Evolutionary conservation across 2,797 vertebrate genomes (phyloP).

Genomic region (Pitangus sulphuratus): DNA sequence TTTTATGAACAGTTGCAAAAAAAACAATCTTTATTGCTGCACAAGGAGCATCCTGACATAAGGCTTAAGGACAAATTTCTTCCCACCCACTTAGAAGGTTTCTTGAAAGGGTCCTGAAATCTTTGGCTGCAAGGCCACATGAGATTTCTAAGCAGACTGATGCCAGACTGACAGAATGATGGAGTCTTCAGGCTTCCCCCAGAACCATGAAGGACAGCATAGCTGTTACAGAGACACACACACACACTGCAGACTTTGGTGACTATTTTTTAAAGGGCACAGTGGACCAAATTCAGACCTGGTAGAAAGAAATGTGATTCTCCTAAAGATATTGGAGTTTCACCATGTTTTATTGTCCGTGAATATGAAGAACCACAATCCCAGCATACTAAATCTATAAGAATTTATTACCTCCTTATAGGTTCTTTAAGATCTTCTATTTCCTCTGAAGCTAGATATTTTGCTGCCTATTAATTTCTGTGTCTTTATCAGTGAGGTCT

Average conservation of each 20-base stretch:
- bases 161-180: neutral
- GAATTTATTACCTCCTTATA: neutral
- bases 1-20: neutral
- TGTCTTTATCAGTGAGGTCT: neutral
- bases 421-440: neutral
- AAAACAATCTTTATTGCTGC: neutral
- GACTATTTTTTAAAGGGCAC: neutral
- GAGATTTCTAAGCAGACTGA: neutral
- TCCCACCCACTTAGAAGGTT: neutral
- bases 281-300: neutral
- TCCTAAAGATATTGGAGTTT: neutral
- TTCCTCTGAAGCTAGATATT: neutral
- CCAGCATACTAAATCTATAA: neutral
- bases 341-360: neutral
- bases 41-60: neutral
- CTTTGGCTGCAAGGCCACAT: neutral
- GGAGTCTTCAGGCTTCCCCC: neutral
- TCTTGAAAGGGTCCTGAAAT: neutral
- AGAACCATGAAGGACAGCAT: neutral
- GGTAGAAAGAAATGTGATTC: neutral
- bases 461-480: neutral
- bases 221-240: neutral
- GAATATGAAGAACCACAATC: neutral
- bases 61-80: neutral
- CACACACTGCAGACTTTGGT: neutral